Conservation (phyloP, 2,113 vertebrate genomes). For the Rutilus rutilus region DNA sequence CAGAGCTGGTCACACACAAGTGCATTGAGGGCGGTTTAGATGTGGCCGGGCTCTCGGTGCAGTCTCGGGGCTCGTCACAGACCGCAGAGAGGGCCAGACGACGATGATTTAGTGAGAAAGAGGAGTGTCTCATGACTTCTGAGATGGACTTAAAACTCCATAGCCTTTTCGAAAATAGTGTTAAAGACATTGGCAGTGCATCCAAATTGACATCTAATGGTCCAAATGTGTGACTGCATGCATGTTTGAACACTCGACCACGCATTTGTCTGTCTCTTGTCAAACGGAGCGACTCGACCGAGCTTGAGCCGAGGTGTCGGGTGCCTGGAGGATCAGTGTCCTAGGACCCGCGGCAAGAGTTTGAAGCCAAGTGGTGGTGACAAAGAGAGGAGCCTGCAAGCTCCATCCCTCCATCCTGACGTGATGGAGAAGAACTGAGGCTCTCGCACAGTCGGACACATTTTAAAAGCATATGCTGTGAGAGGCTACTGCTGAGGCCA, state of each 20-base stretch:
- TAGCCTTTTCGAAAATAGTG: neutral
- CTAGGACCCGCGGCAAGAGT: slow-evolving; percentile 36
- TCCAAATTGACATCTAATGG: neutral
- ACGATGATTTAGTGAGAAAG: slow-evolving; percentile 3
- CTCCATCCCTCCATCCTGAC: slow-evolving; percentile 60
- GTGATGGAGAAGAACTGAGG: slow-evolving; percentile 41
- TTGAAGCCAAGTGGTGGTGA: slow-evolving; percentile 73
- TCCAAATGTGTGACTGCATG: neutral
- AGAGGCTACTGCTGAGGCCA: slow-evolving; percentile 60
- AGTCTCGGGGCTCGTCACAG: slow-evolving; percentile 33
- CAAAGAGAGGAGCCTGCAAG: slow-evolving; percentile 67
- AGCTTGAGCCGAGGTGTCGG: slow-evolving; percentile 43
- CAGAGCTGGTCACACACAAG: slow-evolving; percentile 64
- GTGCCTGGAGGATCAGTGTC: slow-evolving; percentile 7
- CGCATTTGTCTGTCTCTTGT: slow-evolving; percentile 36
- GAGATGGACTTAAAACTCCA: neutral
- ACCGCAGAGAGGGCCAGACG: slow-evolving; percentile 2
- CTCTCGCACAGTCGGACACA: slow-evolving; percentile 56
- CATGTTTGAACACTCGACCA: neutral
- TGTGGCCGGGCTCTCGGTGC: slow-evolving; percentile 4
- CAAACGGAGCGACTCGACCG: slow-evolving; percentile 43
- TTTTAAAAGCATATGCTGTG: slow-evolving; percentile 76
- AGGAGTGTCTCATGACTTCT: neutral
- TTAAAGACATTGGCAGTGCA: neutral
- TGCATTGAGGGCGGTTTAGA: slow-evolving; percentile 27